Conservation (phyloP, 1,140 invertebrate genomes). For the Plutomurus gul region DNA sequence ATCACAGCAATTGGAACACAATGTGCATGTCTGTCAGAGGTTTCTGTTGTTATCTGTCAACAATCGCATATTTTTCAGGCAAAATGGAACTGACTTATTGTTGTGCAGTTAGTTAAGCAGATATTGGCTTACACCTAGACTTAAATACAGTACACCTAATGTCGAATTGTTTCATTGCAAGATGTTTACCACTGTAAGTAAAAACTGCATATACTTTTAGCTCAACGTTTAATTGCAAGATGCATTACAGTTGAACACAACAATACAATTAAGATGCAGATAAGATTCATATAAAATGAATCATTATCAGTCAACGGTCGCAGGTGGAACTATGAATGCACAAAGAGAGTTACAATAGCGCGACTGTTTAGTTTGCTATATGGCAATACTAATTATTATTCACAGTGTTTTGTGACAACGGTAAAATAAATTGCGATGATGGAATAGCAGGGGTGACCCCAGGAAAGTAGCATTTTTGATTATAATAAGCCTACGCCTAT, state of each 20-base stretch:
- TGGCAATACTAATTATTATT: conserved; percentile 15
- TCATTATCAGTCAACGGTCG: background rate
- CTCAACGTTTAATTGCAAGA: too few species aligned
- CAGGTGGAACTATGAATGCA: too few species aligned
- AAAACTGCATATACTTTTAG: too few species aligned
- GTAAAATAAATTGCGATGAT: background rate
- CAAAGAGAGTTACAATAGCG: too few species aligned
- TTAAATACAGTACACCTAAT: too few species aligned
- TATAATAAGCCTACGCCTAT: conserved; percentile 12
- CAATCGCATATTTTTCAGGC: background rate
- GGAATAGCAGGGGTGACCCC: background rate
- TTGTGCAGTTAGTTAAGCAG: too few species aligned
- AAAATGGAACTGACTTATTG: background rate
- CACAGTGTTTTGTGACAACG: background rate
- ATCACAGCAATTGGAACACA: background rate
- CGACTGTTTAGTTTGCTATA: background rate
- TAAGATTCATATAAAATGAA: too few species aligned
- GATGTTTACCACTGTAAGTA: too few species aligned
- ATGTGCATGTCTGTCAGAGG: background rate
- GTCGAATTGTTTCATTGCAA: too few species aligned
- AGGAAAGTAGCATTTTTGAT: conserved; percentile 1
- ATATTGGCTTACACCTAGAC: too few species aligned
- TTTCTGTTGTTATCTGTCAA: conserved; percentile 6
- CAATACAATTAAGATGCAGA: too few species aligned
- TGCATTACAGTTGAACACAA: too few species aligned